Conservation (phyloP, 2,113 vertebrate species). For the Rhea pennata region DNA sequence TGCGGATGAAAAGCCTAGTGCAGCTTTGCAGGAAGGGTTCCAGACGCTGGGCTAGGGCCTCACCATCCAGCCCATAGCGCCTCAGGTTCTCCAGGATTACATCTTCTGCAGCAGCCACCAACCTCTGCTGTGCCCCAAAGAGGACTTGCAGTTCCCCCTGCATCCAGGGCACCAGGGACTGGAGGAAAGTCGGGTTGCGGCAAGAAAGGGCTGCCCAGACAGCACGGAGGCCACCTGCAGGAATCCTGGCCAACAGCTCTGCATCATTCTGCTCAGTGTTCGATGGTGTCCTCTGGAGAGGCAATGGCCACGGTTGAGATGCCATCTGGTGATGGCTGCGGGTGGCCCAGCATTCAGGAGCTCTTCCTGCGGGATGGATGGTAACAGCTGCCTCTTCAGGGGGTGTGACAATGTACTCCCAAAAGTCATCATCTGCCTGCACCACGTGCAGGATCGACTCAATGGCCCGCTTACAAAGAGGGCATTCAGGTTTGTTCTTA, state of each 20-base stretch:
- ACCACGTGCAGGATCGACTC: not conserved
- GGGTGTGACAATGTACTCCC: not conserved
- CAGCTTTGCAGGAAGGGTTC: not conserved
- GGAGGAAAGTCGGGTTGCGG: fast-evolving
- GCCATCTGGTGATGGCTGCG: too few species aligned
- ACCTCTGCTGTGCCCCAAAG: fast-evolving
- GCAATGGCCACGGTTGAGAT: too few species aligned
- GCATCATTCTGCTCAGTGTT: not conserved
- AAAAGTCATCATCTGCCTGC: fast-evolving
- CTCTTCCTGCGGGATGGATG: too few species aligned
- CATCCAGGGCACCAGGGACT: not conserved
- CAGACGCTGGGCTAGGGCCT: not conserved
- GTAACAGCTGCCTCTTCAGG: fast-evolving
- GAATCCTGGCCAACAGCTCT: not conserved
- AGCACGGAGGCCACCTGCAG: not conserved
- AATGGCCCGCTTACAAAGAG: not conserved
- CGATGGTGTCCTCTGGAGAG: not conserved
- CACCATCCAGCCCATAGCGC: not conserved
- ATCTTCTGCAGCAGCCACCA: fast-evolving
- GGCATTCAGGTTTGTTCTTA: fast-evolving
- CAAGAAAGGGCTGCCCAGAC: not conserved
- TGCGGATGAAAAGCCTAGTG: fast-evolving
- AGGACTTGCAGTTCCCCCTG: not conserved
- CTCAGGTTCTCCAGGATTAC: fast-evolving
- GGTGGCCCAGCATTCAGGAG: too few species aligned